Evolutionary conservation across 35 echinoderm and acorn worm genomes (phyloP).

Genomic region (Anneissia japonica): DNA sequence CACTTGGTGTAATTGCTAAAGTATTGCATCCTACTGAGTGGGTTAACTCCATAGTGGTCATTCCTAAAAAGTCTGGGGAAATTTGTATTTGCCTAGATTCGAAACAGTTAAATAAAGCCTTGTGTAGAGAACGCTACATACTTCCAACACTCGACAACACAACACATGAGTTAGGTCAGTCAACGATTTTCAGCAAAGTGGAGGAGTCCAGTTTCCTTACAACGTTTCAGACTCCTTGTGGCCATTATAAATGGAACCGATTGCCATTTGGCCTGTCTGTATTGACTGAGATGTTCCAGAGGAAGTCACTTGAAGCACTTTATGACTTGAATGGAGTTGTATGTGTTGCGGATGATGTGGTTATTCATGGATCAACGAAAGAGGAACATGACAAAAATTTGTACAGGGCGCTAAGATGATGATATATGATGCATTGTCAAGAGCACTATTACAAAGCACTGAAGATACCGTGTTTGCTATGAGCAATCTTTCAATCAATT

Average conservation of each 20-base stretch:
- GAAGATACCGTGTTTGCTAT: not conserved
- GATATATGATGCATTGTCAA: constrained; percentile 34
- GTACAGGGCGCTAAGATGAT: constrained; percentile 22
- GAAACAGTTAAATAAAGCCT: constrained; percentile 8
- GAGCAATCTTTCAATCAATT: not conserved
- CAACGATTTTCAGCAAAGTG: no score
- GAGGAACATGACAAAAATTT: constrained; percentile 14
- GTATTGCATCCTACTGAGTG: constrained; percentile 6
- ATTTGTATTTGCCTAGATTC: constrained; percentile 14
- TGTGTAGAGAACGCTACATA: not conserved
- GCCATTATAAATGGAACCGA: not conserved
- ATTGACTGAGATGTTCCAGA: constrained; percentile 21
- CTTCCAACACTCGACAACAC: constrained; percentile 14
- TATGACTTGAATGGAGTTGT: not conserved
- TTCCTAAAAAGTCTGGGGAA: not conserved
- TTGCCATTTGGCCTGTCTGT: not conserved
- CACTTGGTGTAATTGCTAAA: not conserved
- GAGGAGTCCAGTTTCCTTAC: constrained; percentile 7
- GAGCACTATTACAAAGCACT: not conserved
- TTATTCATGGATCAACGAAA: constrained; percentile 22
- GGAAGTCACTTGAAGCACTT: not conserved
- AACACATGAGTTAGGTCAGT: not conserved
- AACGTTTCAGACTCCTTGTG: constrained; percentile 15
- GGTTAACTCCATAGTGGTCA: constrained; percentile 1
- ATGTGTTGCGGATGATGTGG: constrained; percentile 38